Evolutionary conservation across 64 coral and sea anemone species (phyloP), one percentile per base, ranked within the genome.

Genomic region (Porites lutea): DNA sequence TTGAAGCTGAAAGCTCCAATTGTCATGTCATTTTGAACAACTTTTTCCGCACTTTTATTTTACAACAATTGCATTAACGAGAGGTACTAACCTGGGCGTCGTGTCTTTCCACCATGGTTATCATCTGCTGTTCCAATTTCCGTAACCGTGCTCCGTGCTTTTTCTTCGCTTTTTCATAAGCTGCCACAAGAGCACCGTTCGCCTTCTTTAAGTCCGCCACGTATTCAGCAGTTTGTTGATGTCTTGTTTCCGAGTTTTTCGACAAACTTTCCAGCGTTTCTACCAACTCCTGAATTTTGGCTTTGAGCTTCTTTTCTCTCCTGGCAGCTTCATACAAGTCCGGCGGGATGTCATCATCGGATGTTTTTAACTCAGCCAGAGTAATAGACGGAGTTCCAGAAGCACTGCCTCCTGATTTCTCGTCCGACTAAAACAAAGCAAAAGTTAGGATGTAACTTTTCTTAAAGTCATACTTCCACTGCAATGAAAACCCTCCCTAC

Each of bases 131-230:
- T 54, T 99, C 97, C 13, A 99, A 78, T 75, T 99, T 99, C 43
- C 94, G 86, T 44, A 99, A 77, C 16, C 97, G 88, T 0, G 94
- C 79, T 16, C 89, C 94, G 47, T 99, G 97, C 54, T 99, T 99
- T 71, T 96, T 96, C 58, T 96, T 99, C 8, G 97, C 97, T 67
- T 99, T 99, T 72, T 99, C 97, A 52, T 99, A 99, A 4, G 97
- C 97, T 10, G 97, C 97, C 23, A 99, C 97, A 10, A 99, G 79
- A 0, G 97, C 97, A 16, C 97, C 97, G 87, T 99, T 99, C 0
- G 97, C 97, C 79, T 95, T 82, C 62, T 99, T 99, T 0, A 99
- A 74, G 54, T 99, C 97, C 44, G 94, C 88, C n/a, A 99, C 93
- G 49, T 99, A 99, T 86, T 99, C 97, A 5, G 94, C 97, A 22